phyloP scores from a whole-genome alignment of 1,140 invertebrate genomes.

The Belonocnema kinseyi region DNA sequence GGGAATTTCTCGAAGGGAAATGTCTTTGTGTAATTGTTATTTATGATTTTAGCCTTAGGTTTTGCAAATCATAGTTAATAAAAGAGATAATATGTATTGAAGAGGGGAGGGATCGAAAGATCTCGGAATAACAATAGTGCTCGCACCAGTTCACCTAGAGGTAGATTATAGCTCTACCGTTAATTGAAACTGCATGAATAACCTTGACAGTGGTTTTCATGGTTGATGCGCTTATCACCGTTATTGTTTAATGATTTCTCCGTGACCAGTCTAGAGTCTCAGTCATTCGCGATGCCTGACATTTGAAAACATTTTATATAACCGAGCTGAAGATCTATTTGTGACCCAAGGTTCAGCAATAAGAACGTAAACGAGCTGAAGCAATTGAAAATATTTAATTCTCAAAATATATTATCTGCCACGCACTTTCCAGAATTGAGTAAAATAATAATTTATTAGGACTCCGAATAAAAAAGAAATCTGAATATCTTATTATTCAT shows the following conservation, averaged over 20 bases:
- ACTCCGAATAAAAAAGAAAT: too few species aligned
- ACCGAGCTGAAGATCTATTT: conserved; percentile 10
- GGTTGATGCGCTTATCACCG: conserved; percentile 48
- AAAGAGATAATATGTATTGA: too few species aligned
- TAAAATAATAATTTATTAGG: too few species aligned
- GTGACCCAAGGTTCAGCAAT: background rate
- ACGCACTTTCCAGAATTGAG: too few species aligned
- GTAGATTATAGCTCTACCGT: background rate
- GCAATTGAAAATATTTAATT: too few species aligned
- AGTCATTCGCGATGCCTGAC: conserved; percentile 13
- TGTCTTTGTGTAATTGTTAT: too few species aligned
- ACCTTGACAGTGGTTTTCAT: conserved; percentile 49
- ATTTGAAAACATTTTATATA: conserved; percentile 23
- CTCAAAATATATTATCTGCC: too few species aligned
- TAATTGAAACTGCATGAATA: conserved; percentile 17
- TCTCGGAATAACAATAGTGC: background rate
- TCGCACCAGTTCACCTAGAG: background rate
- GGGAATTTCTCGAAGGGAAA: too few species aligned
- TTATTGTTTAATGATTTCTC: conserved; percentile 49
- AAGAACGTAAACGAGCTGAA: background rate
- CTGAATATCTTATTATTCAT: too few species aligned
- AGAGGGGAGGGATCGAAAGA: too few species aligned
- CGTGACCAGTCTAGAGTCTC: background rate
- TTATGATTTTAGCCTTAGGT: too few species aligned
- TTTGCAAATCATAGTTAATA: too few species aligned